A percentile compares a stretch with the other conserved stretches of the same genome.
Evolutionary conservation across 2,888 invertebrate genomes (phyloP).

Genomic region (Plusia festucae): DNA sequence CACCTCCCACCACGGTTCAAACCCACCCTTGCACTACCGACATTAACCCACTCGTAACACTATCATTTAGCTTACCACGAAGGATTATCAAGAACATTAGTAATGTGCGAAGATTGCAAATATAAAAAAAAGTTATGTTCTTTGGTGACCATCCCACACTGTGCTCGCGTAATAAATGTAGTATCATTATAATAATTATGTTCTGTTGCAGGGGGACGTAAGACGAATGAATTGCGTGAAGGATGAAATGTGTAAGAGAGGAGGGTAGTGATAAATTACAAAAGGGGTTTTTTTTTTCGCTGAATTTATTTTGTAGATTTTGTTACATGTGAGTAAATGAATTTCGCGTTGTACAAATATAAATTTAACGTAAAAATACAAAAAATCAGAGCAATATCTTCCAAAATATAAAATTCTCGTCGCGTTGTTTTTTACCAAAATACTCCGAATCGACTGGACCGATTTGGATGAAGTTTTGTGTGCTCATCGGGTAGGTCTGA

Average conservation of each 20-base stretch:
- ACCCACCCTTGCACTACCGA: too few relatives aligned
- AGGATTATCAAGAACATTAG: too few relatives aligned
- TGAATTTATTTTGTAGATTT: slow-evolving; percentile 1
- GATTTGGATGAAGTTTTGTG: too few relatives aligned
- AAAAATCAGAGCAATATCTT: not conserved
- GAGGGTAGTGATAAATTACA: slow-evolving; percentile 4
- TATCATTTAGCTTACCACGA: too few relatives aligned
- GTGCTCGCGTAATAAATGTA: not conserved
- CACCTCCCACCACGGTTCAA: too few relatives aligned
- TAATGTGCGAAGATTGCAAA: too few relatives aligned
- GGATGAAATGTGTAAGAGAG: slow-evolving; percentile 1
- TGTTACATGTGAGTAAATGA: slow-evolving; percentile 1
- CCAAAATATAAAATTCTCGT: too few relatives aligned
- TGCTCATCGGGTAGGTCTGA: too few relatives aligned
- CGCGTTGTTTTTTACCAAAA: too few relatives aligned
- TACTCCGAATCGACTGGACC: too few relatives aligned
- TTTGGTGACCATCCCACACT: not conserved
- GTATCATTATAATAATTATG: not conserved
- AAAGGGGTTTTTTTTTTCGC: not conserved
- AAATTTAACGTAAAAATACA: not conserved
- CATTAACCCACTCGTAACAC: too few relatives aligned
- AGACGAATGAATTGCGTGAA: slow-evolving; percentile 1
- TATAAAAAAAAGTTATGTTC: too few relatives aligned
- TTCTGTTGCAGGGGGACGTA: not conserved
- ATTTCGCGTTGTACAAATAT: not conserved